phyloP scores from a whole-genome alignment of 2,797 vertebrate genomes.

The Trematomus bernacchii region DNA sequence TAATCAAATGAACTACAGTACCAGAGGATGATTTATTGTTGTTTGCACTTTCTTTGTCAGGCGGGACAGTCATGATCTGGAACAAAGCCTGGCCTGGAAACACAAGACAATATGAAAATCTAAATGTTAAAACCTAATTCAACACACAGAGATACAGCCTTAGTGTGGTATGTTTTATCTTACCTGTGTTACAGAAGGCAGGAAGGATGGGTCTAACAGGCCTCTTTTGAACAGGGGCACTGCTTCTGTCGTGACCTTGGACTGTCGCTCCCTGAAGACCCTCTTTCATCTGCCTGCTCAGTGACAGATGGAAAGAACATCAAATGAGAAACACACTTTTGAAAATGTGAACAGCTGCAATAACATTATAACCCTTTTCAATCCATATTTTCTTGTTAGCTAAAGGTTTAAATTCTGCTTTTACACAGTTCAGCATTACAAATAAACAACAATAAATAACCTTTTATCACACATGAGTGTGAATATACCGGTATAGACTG shows the following conservation, averaged over 20 bases:
- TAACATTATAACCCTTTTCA: background rate
- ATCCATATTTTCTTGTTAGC: background rate
- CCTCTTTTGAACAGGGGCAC: slow-evolving; percentile 49
- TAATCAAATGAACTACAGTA: slow-evolving; percentile 36
- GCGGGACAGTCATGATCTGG: slow-evolving; percentile 73
- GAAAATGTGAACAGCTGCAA: background rate
- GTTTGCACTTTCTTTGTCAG: slow-evolving; percentile 57
- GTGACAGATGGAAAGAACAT: slow-evolving; percentile 2
- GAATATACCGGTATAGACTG: too few species aligned
- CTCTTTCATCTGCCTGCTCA: slow-evolving; percentile 50
- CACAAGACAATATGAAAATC: background rate
- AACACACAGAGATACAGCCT: background rate
- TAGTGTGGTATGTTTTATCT: background rate
- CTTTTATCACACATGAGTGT: too few species aligned
- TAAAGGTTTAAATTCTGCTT: background rate
- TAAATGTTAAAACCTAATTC: background rate
- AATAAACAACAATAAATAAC: background rate
- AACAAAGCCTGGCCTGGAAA: slow-evolving; percentile 68
- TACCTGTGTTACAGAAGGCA: slow-evolving; percentile 71
- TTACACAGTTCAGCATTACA: background rate
- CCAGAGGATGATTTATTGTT: slow-evolving; percentile 55
- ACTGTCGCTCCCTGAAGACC: slow-evolving; percentile 7
- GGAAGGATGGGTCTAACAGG: slow-evolving; percentile 80
- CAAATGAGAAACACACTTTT: background rate
- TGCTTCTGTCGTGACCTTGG: slow-evolving; percentile 44